Evolutionary conservation across 37 sponge, comb jelly and placozoan species (phyloP).

Genomic region (Cladorhizidae sp.): DNA sequence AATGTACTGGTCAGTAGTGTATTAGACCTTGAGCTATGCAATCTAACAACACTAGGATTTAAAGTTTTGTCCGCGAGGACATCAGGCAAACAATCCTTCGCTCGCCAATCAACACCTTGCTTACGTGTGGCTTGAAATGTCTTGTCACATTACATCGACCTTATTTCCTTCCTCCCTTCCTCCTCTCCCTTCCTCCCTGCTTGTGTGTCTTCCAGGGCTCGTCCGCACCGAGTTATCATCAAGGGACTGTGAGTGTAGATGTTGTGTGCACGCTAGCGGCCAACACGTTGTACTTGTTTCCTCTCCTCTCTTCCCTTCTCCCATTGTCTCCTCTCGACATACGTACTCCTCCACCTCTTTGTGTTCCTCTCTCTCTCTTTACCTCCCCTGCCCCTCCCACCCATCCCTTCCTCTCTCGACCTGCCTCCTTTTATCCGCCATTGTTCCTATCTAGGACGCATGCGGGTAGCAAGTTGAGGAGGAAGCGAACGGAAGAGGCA

Average conservation of each 20-base stretch:
- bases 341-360: not conserved
- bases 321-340: not conserved
- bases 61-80: no score
- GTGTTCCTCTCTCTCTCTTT: not conserved
- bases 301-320: not conserved
- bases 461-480: constrained; percentile 21
- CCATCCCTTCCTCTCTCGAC: not conserved
- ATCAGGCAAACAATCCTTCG: no score
- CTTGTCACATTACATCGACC: no score
- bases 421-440: not conserved
- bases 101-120: no score
- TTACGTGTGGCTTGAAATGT: no score
- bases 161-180: not conserved
- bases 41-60: no score
- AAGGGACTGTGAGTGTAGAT: not conserved
- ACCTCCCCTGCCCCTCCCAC: not conserved
- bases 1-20: no score
- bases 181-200: not conserved
- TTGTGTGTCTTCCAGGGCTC: not conserved
- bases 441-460: not conserved
- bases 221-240: not conserved
- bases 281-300: no score
- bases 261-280: no score
- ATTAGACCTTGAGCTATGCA: no score
- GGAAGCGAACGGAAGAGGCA: not conserved